These are phyloP conservation scores for Nansenia antarctica DNA, from an alignment of 2,113 vertebrate species.

Conservation along the genomic window DNA sequence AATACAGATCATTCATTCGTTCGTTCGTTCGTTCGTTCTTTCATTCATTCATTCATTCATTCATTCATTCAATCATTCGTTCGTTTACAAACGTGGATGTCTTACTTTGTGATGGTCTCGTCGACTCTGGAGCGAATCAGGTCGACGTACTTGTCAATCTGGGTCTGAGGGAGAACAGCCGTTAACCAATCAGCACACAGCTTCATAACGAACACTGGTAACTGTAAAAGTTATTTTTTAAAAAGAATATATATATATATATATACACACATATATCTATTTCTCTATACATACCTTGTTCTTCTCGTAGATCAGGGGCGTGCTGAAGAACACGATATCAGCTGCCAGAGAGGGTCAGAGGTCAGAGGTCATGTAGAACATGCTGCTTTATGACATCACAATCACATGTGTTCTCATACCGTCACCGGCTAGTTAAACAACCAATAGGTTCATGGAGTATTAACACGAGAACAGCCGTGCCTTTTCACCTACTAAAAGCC, in stretches of 20 bases:
- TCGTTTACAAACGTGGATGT: no score
- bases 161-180: slow-evolving; percentile 53
- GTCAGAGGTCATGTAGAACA: background rate
- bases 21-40: no score
- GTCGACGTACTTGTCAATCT: slow-evolving; percentile 76
- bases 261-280: background rate
- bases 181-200: background rate
- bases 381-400: no score
- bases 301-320: slow-evolving; percentile 76
- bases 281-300: slow-evolving; percentile 66
- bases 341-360: slow-evolving; percentile 34
- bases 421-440: no score
- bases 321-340: slow-evolving; percentile 71
- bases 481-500: no score
- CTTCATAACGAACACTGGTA: background rate
- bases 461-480: no score
- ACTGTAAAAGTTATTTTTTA: background rate
- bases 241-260: background rate
- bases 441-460: no score
- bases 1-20: no score
- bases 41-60: no score
- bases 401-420: no score
- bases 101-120: slow-evolving; percentile 71
- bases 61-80: no score
- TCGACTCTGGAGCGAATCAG: slow-evolving; percentile 68